Evolutionary conservation across 2,113 vertebrate genomes (phyloP).

Genomic region (Sebastes schlegelii): DNA sequence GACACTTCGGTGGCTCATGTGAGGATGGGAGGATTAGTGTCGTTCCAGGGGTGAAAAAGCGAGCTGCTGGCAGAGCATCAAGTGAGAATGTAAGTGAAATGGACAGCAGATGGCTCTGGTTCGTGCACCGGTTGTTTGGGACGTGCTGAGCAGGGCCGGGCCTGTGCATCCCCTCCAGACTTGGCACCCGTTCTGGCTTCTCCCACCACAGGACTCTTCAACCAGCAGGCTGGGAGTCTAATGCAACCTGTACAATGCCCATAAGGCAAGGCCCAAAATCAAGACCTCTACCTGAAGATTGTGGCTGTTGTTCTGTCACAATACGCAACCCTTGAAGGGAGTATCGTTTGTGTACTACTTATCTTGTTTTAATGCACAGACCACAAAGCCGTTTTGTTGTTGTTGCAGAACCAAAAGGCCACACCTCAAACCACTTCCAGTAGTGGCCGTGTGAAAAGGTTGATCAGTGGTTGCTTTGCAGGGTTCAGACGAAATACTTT

Average conservation of each 20-base stretch:
- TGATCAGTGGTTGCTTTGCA: neutral
- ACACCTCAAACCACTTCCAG: conserved; percentile 55
- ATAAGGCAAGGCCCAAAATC: neutral
- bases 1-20: conserved; percentile 47
- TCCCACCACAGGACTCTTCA: conserved; percentile 37
- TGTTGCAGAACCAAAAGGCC: conserved; percentile 35
- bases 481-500: neutral
- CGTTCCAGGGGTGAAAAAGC: conserved; percentile 53
- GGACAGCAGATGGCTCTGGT: conserved; percentile 77
- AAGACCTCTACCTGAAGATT: neutral
- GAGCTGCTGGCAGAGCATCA: conserved; percentile 65
- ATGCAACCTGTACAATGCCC: conserved; percentile 48
- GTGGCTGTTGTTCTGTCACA: neutral
- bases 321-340: neutral
- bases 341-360: neutral
- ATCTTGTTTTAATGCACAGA: conserved; percentile 20
- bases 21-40: conserved; percentile 41
- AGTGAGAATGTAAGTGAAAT: conserved; percentile 69
- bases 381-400: conserved; percentile 28
- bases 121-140: conserved; percentile 65
- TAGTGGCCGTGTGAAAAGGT: neutral
- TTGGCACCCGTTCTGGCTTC: conserved; percentile 67
- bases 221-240: conserved; percentile 39
- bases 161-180: conserved; percentile 52
- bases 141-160: conserved; percentile 61